Base-by-base conservation (phyloP, 2,888 invertebrate species). In the Pachycephus smyrnensis region DNA sequence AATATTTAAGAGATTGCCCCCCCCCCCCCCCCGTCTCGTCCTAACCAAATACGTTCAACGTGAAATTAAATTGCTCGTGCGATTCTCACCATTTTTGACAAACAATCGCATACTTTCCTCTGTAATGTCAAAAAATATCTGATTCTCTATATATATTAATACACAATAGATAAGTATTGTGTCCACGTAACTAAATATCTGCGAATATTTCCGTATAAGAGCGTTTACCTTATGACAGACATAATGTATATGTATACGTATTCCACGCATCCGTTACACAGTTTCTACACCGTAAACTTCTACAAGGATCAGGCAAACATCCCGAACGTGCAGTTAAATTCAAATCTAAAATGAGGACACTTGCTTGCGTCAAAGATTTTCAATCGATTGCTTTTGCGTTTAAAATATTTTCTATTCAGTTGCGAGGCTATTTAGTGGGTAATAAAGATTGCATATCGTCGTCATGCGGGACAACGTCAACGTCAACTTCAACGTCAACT, bases 281-380 rank as follows among this genome's bases (percentile, higher is more conserved):
- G 87, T 90, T 90, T 90, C 90, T 90, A 90, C 90, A 90, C 89
- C 88, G 89, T 83, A 82, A 89, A 88, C 87, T 89, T 89, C 88
- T 88, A 83, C 85, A 85, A 84, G 87, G 88, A 90, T 88, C 90
- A 90, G 90, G 90, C 86, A 79, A 89, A 78, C 86, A 90, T 89
- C 86, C 84, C 78, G 77, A 79, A 40, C 15, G 30, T 32, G 15
- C 30, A 32, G 32, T 69, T 12, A 12, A 30, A 31, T 32, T 30
- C 30, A 30, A 31, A 69, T 69, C 69, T 69, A 1, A 69, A 12
- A 69, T n/a, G 69, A 69, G 9, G 69, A 30, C 30, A 12, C 6
- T n/a, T 69, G 23, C 12, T 69, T 69, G 30, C 30, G 69, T 40
- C 40, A 15, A 12, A 15, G 15, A 40, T 15, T 40, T 40, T 40